Base-by-base conservation (phyloP, 2,113 vertebrate genomes). In the Camelus dromedarius region DNA sequence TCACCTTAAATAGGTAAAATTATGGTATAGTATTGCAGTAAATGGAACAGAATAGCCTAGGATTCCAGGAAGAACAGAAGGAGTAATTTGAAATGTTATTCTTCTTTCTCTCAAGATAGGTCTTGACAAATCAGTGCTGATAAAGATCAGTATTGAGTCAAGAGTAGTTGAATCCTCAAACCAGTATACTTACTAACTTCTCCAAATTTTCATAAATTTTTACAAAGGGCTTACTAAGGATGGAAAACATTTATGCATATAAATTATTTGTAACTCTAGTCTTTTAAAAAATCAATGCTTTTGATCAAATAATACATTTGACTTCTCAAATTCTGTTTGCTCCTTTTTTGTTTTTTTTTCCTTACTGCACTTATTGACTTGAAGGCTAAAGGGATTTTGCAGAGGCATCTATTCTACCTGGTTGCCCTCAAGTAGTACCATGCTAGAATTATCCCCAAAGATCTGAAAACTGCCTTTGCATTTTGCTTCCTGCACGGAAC, bases 1-100 rank as follows among this genome's bases (percentile, higher is more conserved):
- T 83, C 24, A 52, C 11, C 67, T 84, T 30, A 48, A 64, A 77
- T 60, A 70, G 6, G 2, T 69, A 85, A 87, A 80, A 90, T 85
- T 86, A 77, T 9, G 38, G 50, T 70, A 6, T 50, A 64, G 3
- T 72, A 30, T 48, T 84, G 6, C 54, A 93, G 30, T 84, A 84
- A 87, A 83, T 73, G 46, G 38, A 89, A 54, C 1, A 80, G 35
- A 90, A 77, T 69, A 81, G 10, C 4, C 77, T 79, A 73, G 10
- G 16, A 35, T 89, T 73, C 48, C 62, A 95, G 54, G n/a, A 97
- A 88, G n/a, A 93, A 79, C 2, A 86, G 32, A 70, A 76, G 38
- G 16, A 83, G 35, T 54, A 62, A 38, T 73, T 93, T 67, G 35
- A 93, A 95, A 77, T 93, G 58, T 73, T 60, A 72, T 67, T 81